A percentile compares a stretch with the other conserved stretches of the same genome.
These are phyloP conservation scores for Belgica antarctica DNA, from an alignment of 2,888 invertebrate species.

Conservation along the genomic window DNA sequence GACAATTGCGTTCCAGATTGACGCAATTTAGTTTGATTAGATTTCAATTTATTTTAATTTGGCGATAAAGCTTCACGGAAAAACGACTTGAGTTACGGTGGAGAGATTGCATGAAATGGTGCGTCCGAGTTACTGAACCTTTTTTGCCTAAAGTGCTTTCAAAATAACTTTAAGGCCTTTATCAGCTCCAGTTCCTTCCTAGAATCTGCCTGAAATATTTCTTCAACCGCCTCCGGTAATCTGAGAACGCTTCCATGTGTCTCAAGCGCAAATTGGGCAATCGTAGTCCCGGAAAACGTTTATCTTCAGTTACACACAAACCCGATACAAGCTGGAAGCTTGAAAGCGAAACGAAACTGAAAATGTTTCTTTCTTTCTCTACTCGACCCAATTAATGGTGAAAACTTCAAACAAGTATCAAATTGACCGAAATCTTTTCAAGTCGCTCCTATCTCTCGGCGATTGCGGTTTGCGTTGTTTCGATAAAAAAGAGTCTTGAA, in stretches of 20 bases:
- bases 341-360: background rate
- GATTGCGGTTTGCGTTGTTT: constrained; percentile 1
- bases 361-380: background rate
- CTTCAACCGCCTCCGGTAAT: too few species aligned
- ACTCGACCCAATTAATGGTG: background rate
- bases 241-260: background rate
- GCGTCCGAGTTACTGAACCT: too few species aligned
- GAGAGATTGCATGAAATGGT: too few species aligned
- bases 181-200: too few species aligned
- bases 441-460: too few species aligned
- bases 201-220: too few species aligned
- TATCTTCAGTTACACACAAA: background rate
- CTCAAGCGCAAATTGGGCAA: background rate
- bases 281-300: background rate
- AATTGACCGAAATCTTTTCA: background rate
- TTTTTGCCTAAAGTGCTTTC: too few species aligned
- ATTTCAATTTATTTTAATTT: background rate
- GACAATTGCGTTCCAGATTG: background rate
- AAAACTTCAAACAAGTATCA: background rate
- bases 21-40: background rate
- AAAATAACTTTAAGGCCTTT: too few species aligned
- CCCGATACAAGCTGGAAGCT: constrained; percentile 9
- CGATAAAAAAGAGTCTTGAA: background rate
- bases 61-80: too few species aligned
- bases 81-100: too few species aligned